A percentile compares a stretch with the other conserved stretches of the same genome.
Evolutionary conservation across 1,140 invertebrate genomes (phyloP).

Genomic region (Ceratina calcarata): DNA sequence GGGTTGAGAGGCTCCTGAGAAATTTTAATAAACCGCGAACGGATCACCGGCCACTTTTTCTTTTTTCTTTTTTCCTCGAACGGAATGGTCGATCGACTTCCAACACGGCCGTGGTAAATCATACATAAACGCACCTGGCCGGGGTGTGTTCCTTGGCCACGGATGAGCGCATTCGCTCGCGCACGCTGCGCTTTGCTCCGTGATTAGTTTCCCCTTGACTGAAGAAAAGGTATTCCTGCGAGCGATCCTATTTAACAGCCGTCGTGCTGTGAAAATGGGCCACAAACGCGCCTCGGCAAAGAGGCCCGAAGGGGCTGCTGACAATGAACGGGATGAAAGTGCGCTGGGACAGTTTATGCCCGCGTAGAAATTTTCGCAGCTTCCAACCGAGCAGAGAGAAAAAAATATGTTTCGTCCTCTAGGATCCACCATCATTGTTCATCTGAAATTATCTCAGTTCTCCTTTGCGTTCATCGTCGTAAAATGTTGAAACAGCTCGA

Average conservation of each 20-base stretch:
- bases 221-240: constrained; percentile 51
- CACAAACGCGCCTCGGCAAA: constrained; percentile 30
- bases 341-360: constrained; percentile 23
- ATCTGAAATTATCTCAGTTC: too few species aligned
- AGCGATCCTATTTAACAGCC: constrained; percentile 56
- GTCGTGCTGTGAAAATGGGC: constrained; percentile 46
- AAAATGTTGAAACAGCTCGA: too few species aligned
- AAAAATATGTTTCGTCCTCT: too few species aligned
- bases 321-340: constrained; percentile 10
- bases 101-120: constrained; percentile 54
- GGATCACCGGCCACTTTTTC: constrained; percentile 3
- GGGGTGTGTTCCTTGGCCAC: constrained; percentile 20
- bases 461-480: not conserved
- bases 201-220: constrained; percentile 52
- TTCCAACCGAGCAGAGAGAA: not conserved
- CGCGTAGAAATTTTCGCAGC: constrained; percentile 8
- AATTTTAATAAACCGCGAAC: constrained; percentile 61
- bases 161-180: constrained; percentile 43
- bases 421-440: too few species aligned
- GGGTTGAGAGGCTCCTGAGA: constrained; percentile 27
- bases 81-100: constrained; percentile 55
- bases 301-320: constrained; percentile 7
- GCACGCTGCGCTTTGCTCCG: constrained; percentile 27
- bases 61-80: not conserved
- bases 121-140: constrained; percentile 57